Percentiles rank a stretch among this genome's conserved stretches.
These are phyloP conservation scores for Gallinago undulata DNA, from an alignment of 2,113 vertebrate species.

Conservation along the genomic window DNA sequence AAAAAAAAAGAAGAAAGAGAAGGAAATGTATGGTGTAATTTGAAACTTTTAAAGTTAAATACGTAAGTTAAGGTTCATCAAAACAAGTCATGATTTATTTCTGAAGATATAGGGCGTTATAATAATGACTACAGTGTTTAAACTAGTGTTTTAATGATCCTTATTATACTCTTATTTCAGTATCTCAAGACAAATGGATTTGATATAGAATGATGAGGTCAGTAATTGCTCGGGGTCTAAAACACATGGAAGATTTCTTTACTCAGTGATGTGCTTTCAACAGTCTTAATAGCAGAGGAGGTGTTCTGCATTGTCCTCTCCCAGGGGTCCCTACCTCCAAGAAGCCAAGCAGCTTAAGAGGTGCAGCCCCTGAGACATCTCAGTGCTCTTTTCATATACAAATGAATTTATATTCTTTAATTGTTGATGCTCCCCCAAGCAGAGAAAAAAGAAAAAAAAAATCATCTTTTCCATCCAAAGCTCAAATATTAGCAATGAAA, in stretches of 20 bases:
- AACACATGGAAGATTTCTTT: neutral
- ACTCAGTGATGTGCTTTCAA: neutral
- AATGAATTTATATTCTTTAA: neutral
- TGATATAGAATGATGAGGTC: neutral
- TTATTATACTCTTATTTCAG: neutral
- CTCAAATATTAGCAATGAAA: neutral
- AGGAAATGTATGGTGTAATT: neutral
- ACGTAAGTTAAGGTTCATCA: neutral
- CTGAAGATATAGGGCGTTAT: neutral
- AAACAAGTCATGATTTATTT: neutral
- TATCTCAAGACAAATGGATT: neutral
- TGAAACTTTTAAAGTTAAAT: neutral
- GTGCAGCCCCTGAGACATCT: neutral
- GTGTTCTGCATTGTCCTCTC: neutral
- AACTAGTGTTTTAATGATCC: neutral
- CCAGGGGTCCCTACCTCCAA: neutral
- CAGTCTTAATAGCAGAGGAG: neutral
- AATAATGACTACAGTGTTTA: neutral
- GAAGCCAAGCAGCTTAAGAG: neutral
- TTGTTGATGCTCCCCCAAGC: neutral
- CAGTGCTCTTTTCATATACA: neutral
- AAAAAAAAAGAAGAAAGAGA: neutral
- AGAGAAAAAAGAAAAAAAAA: neutral
- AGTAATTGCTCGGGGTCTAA: neutral
- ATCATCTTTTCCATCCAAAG: neutral